phyloP scores from a whole-genome alignment of 2,888 invertebrate genomes.

The Pogonocherus hispidulus region DNA sequence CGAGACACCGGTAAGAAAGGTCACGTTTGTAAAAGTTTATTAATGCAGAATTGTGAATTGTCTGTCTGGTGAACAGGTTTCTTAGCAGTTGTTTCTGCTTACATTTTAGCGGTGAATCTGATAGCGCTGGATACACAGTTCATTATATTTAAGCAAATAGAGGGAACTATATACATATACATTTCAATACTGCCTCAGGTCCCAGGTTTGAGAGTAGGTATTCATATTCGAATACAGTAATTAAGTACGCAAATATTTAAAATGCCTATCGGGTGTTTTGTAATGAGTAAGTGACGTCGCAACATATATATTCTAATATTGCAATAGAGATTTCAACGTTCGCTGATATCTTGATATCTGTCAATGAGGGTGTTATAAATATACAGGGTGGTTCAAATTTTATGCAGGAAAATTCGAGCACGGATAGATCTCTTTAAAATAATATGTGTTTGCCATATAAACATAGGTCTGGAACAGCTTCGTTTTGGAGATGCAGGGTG shows the following conservation, averaged over 20 bases:
- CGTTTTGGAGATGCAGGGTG: too few species aligned
- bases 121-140: background rate
- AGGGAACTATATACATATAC: background rate
- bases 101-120: slow-evolving; percentile 15
- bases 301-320: background rate
- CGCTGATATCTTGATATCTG: too few species aligned
- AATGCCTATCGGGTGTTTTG: background rate
- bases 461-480: too few species aligned
- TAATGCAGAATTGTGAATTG: slow-evolving; percentile 25
- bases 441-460: too few species aligned
- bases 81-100: slow-evolving; percentile 12
- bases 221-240: background rate
- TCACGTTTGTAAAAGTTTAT: slow-evolving; percentile 19
- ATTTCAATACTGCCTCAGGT: slow-evolving; percentile 3
- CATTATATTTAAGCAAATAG: slow-evolving; percentile 10
- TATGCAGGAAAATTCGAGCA: too few species aligned
- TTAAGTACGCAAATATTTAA: background rate
- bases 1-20: slow-evolving; percentile 17
- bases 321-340: too few species aligned
- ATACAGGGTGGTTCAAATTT: too few species aligned
- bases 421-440: too few species aligned
- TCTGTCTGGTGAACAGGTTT: slow-evolving; percentile 20
- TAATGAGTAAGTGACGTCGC: background rate
- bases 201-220: background rate
- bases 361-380: too few species aligned